Conservation (phyloP, 2,888 invertebrate species). For the Macaria liturata region DNA sequence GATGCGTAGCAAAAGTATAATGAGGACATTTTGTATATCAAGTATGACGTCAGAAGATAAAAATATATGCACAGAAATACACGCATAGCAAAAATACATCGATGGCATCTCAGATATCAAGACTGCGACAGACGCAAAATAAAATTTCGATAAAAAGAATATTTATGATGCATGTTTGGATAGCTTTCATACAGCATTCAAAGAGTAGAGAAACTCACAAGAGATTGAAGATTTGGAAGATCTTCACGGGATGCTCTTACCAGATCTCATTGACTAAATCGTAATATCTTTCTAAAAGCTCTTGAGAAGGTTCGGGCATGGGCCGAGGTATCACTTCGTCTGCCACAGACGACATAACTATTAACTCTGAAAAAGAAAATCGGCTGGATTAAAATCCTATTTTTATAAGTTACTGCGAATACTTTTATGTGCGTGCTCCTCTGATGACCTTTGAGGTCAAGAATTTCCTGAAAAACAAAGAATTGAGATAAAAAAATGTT, state of each 20-base stretch:
- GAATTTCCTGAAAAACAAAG: too few relatives aligned
- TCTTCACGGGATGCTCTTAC: constrained; percentile 52
- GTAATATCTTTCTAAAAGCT: constrained; percentile 64
- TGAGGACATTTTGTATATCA: too few relatives aligned
- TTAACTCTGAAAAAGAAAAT: constrained; percentile 66
- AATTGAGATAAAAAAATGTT: too few relatives aligned
- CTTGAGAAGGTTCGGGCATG: constrained; percentile 61
- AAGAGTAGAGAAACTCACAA: constrained; percentile 11
- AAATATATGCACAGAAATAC: too few relatives aligned
- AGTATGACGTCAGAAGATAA: not conserved
- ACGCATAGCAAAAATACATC: too few relatives aligned
- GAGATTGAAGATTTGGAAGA: constrained; percentile 11
- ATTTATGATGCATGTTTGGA: constrained; percentile 7
- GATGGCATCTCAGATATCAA: too few relatives aligned
- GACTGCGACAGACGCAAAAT: too few relatives aligned
- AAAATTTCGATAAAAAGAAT: not conserved
- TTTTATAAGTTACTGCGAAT: too few relatives aligned
- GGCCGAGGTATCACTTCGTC: constrained; percentile 56
- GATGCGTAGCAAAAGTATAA: too few relatives aligned
- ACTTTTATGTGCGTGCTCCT: too few relatives aligned
- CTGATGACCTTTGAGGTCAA: too few relatives aligned
- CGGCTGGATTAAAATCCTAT: constrained; percentile 16
- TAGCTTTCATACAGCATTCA: constrained; percentile 13
- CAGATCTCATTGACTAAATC: constrained; percentile 67
- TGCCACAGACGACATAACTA: constrained; percentile 70